A percentile compares a stretch with the other conserved stretches of the same genome.
phyloP scores from a whole-genome alignment of 2,797 vertebrate species.

The Eurystomus glaucurus region DNA sequence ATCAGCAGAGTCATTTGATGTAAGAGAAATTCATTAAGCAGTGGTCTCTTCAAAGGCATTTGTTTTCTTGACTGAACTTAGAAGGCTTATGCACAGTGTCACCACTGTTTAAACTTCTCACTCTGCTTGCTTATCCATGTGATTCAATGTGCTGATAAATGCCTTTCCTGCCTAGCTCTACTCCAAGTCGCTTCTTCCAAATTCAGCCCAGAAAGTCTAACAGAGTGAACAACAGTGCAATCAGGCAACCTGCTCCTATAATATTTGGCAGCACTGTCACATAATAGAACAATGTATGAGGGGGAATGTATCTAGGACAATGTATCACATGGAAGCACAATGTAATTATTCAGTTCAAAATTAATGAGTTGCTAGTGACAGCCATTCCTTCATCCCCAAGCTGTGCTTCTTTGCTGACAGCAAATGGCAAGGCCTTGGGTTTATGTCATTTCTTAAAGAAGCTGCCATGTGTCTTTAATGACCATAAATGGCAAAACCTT shows the following conservation, averaged over 20 bases:
- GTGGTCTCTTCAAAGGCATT: background rate
- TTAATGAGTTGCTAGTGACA: background rate
- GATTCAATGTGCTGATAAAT: background rate
- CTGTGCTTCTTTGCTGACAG: background rate
- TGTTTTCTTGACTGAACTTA: background rate
- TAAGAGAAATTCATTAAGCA: background rate
- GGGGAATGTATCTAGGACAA: background rate
- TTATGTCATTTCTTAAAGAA: constrained; percentile 12
- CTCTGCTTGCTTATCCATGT: background rate
- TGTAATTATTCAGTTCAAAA: constrained; percentile 11
- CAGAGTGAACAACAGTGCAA: background rate
- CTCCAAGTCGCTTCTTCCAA: background rate
- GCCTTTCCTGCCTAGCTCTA: background rate
- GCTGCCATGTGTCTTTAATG: background rate
- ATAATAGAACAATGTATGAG: background rate
- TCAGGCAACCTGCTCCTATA: background rate
- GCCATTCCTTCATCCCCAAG: background rate
- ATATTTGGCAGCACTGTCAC: background rate
- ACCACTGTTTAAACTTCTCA: background rate
- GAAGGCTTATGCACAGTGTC: background rate
- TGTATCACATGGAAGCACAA: background rate
- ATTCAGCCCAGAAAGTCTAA: background rate
- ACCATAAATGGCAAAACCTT: background rate
- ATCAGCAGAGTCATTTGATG: background rate
- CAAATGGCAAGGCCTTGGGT: background rate